phyloP scores from a whole-genome alignment of 1,140 invertebrate species.

The Camponotus pennsylvanicus region DNA sequence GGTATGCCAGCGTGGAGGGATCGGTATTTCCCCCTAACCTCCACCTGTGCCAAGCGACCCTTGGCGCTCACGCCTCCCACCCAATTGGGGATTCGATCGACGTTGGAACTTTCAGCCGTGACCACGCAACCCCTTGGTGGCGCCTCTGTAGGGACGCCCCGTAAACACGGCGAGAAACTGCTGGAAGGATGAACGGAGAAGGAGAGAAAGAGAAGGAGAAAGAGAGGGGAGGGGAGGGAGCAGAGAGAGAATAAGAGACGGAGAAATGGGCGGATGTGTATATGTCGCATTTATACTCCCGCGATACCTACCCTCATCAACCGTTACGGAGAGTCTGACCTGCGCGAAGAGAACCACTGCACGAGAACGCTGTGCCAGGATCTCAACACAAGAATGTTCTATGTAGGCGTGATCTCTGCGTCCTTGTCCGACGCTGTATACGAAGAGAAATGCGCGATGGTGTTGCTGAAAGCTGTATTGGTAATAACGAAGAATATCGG shows the following conservation, averaged over 20 bases:
- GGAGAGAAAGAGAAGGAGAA: background rate
- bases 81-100: conserved; percentile 82
- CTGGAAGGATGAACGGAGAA: conserved; percentile 23
- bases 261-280: conserved; percentile 57
- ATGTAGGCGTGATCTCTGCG: conserved; percentile 3
- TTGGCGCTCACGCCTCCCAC: conserved; percentile 73
- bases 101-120: conserved; percentile 73
- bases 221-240: background rate
- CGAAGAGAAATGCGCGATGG: background rate
- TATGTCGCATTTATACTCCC: conserved; percentile 8
- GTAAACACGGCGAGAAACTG: conserved; percentile 68
- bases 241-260: background rate
- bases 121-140: conserved; percentile 69
- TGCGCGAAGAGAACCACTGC: conserved; percentile 70
- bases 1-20: conserved; percentile 46
- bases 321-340: conserved; percentile 61
- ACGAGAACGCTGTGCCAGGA: conserved; percentile 61
- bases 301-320: conserved; percentile 52
- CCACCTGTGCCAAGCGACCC: conserved; percentile 55
- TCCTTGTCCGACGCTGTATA: conserved; percentile 26
- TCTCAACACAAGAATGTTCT: conserved; percentile 9
- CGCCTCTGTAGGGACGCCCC: conserved; percentile 68
- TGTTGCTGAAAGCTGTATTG: conserved; percentile 10
- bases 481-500: background rate
- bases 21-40: conserved; percentile 67